Conservation (phyloP, 2,797 vertebrate species). For the Lepus oiostolus region DNA sequence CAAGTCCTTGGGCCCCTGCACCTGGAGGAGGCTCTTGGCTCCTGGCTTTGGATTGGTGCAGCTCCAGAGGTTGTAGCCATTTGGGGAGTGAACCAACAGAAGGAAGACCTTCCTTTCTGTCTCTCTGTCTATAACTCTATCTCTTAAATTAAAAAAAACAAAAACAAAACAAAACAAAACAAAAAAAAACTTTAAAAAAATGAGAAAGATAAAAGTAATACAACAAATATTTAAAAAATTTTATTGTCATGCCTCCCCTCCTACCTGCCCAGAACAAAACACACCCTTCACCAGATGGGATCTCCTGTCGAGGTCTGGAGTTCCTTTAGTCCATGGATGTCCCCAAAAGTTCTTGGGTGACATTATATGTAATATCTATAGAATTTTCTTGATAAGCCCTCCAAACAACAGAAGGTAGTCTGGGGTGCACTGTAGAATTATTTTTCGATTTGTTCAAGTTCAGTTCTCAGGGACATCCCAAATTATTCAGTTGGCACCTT, state of each 20-base stretch:
- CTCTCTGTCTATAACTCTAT: too few species aligned
- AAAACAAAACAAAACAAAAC: too few species aligned
- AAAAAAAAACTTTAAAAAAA: too few species aligned
- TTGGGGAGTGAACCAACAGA: too few species aligned
- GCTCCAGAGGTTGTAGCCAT: too few species aligned
- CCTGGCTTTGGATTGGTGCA: too few species aligned
- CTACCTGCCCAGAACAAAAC: background rate
- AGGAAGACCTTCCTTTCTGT: too few species aligned
- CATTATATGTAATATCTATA: background rate
- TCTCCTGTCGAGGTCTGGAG: background rate
- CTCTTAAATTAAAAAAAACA: too few species aligned
- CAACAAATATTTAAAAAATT: background rate
- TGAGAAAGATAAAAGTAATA: background rate
- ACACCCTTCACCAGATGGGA: background rate
- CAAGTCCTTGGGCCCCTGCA: too few species aligned
- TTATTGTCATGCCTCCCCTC: background rate
- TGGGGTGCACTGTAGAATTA: background rate
- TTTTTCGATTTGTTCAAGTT: background rate
- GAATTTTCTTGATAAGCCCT: slow-evolving; percentile 4
- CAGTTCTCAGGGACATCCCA: background rate
- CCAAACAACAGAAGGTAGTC: background rate
- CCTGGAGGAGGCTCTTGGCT: too few species aligned
- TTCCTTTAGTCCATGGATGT: background rate
- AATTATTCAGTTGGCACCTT: background rate
- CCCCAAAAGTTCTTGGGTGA: background rate